Evolutionary conservation across 2,113 vertebrate genomes (phyloP), one percentile per base, ranked within the genome.

Genomic region (Barnardius zonarius): DNA sequence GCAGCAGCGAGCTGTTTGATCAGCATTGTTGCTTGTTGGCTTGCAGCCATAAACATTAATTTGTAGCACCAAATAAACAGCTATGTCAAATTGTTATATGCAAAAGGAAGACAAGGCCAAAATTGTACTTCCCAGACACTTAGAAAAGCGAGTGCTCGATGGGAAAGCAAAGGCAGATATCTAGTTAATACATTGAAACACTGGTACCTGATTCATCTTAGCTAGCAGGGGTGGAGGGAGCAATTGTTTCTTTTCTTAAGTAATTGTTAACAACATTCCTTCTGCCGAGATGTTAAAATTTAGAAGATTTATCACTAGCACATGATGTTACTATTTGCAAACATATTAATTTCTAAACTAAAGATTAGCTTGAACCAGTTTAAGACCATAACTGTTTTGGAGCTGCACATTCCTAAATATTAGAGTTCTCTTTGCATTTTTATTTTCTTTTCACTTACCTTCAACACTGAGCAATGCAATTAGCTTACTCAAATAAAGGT

Each of bases 211-310:
- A 74, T 70, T 78, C 3, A 44, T 85, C 91, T 83, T 64, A 23
- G 12, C 33, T 77, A 59, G 43, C 0, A 4, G 2, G 5, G 10
- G 4, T 73, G 15, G 70, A 79, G 39, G 14, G 13, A 11, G 2
- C 77, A 33, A 69, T 64, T 90, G 10, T 86, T 94, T 93, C 63
- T 92, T 27, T 62, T 89, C 61, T 86, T 79, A 78, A 89, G 30
- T 69, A 68, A 83, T 57, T 78, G 61, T 66, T 83, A 94, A 64
- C 33, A 89, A 81, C 79, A 76, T 83, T 88, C 62, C 23, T 88
- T 88, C 67, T 82, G 51, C 55, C 79, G 75, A 90, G 52, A 93
- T 25, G 48, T 82, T 89, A 89, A 94, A 86, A 84, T 92, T 62
- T 57, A 63, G 41, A 35, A 78, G 43, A 89, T 91, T 95, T 92